Conservation (phyloP, 1,140 invertebrate genomes). For the Leucophenga varia region DNA sequence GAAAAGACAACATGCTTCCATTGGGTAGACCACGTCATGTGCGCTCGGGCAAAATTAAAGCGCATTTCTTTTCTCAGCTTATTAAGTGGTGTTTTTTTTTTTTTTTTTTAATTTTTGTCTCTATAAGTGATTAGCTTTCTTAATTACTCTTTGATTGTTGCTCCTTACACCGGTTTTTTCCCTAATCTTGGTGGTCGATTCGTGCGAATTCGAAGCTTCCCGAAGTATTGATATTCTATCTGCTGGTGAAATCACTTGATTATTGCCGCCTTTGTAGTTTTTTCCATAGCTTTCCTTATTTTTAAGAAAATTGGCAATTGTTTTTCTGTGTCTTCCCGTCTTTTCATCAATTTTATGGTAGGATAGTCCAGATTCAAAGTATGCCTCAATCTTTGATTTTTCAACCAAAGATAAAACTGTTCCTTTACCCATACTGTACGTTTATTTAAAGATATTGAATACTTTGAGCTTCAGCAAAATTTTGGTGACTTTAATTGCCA, state of each 20-base stretch:
- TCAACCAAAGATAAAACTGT: neutral
- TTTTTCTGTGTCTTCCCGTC: constrained; percentile 2
- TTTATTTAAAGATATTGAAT: neutral
- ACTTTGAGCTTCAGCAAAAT: neutral
- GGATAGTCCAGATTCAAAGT: neutral
- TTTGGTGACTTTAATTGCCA: neutral
- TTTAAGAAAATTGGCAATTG: neutral
- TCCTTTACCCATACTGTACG: neutral
- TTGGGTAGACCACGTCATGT: too few relatives aligned
- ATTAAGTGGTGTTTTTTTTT: too few relatives aligned
- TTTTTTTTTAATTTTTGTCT: too few relatives aligned
- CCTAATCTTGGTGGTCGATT: too few relatives aligned
- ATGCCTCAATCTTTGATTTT: constrained; percentile 3
- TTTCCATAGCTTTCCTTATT: constrained; percentile 1
- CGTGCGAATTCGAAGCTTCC: too few relatives aligned
- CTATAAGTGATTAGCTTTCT: too few relatives aligned
- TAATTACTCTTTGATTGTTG: too few relatives aligned
- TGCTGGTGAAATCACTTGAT: neutral
- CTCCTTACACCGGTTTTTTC: too few relatives aligned
- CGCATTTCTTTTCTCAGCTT: too few relatives aligned
- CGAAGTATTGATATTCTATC: too few relatives aligned
- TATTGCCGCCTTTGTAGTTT: constrained; percentile 1
- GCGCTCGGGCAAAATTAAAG: too few relatives aligned
- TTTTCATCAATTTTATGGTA: neutral
- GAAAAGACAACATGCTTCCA: too few relatives aligned